Percentiles rank a stretch among this genome's conserved stretches.
These are phyloP conservation scores for Vombatus ursinus DNA, from an alignment of 2,113 vertebrate genomes.

Conservation along the genomic window DNA sequence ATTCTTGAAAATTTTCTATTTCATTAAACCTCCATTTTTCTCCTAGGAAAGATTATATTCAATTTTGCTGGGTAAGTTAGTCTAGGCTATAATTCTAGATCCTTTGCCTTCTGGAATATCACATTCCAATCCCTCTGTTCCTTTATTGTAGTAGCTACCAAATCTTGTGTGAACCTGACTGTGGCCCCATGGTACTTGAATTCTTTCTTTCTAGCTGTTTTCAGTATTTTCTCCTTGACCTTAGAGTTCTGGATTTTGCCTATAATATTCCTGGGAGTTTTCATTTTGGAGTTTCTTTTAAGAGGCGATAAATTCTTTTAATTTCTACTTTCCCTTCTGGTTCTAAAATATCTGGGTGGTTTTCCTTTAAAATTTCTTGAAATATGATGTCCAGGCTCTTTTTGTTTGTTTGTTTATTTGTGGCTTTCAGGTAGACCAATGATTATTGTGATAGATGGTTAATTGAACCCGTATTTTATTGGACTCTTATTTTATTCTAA, in stretches of 20 bases:
- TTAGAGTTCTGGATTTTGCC: neutral
- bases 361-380: neutral
- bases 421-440: too few relatives aligned
- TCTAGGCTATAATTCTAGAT: too few relatives aligned
- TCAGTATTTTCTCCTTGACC: neutral
- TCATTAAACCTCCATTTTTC: too few relatives aligned
- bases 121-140: neutral
- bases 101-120: too few relatives aligned
- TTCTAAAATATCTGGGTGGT: neutral
- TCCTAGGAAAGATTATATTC: too few relatives aligned
- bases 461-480: too few relatives aligned
- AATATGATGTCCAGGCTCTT: too few relatives aligned
- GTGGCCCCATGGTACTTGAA: neutral
- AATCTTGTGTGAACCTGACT: neutral
- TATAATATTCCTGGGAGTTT: neutral
- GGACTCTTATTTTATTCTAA: too few relatives aligned
- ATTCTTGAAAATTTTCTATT: too few relatives aligned
- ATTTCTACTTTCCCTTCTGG: neutral
- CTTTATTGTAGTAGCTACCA: neutral
- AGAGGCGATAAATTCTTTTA: neutral
- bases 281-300: neutral
- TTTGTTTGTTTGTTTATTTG: too few relatives aligned
- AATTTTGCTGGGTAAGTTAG: too few relatives aligned
- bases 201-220: neutral
- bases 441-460: too few relatives aligned